Evolutionary conservation across 92 coral and sea anemone species (phyloP), one percentile per base, ranked within the genome.

Genomic region (Actinernus sp.): DNA sequence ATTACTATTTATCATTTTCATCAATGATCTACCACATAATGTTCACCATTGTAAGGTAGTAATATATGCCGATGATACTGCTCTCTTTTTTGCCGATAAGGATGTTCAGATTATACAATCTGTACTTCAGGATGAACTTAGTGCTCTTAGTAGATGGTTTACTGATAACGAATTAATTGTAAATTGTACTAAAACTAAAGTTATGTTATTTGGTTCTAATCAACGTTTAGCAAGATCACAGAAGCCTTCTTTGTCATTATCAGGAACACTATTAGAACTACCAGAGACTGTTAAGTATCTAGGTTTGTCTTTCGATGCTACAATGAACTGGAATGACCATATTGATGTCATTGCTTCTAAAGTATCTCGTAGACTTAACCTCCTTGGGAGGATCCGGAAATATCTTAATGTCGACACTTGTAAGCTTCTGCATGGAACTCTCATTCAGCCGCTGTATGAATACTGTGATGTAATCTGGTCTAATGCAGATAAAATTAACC

Each of bases 381-480:
- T 58, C 12, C 27, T 58, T 7, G 25, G 26, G 21, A 58, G 65
- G 39, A 33, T 58, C 9, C 19, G 49, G 27, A 58, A 20, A 58
- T 58, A 58, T 24, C 4, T 58, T 3, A 58, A 0, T 8, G 14
- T 32, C 20, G 65, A 58, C 16, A 13, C 13, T 3, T 33, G 65
- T 20, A 58, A 16, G 23, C 65, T 34, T n/a, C 47, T 58, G 3
- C 65, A 58, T 33, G 24, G 23, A 10, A 1, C 49, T 1, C 4
- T 58, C 3, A 31, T 36, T 23, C 74, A 49, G 22, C 65, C 74
- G 1, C 49, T 49, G 2, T 67, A 32, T 36, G 74, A 67, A 53
- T 67, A 49, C 49, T 67, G 74, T 30, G 65, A 67, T 67, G 27
- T 23, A 7, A 16, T 67, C 2, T 67, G 64, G 74, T 67, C 74